phyloP scores from a whole-genome alignment of 1,140 invertebrate species.

The Dendroctonus valens region DNA sequence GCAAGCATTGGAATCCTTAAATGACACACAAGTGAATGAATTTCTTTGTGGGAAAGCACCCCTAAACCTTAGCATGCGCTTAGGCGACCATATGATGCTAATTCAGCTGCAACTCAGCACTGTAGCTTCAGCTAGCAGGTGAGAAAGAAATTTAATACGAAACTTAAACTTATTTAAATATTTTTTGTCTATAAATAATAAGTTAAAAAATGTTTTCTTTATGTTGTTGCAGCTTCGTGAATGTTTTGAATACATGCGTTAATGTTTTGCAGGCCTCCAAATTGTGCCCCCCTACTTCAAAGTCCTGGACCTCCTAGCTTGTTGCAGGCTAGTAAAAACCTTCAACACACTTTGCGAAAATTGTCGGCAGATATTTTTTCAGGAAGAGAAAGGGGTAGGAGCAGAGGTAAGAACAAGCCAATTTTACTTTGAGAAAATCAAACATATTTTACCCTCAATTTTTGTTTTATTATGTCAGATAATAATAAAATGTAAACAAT shows the following conservation, averaged over 20 bases:
- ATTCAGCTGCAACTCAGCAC: slow-evolving; percentile 92
- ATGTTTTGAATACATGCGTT: not conserved
- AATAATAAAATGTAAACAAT: not conserved
- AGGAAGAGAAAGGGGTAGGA: slow-evolving; percentile 53
- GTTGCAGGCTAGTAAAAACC: slow-evolving; percentile 84
- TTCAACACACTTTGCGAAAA: slow-evolving; percentile 88
- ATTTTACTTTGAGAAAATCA: too few species aligned
- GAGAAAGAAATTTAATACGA: slow-evolving; percentile 9
- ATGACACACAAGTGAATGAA: slow-evolving; percentile 92
- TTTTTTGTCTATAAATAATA: slow-evolving; percentile 1
- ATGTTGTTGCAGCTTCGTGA: not conserved
- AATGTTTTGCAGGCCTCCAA: slow-evolving; percentile 14
- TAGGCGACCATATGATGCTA: slow-evolving; percentile 96
- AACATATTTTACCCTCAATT: too few species aligned
- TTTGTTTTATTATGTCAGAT: not conserved
- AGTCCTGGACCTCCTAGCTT: slow-evolving; percentile 53
- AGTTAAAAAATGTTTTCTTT: not conserved
- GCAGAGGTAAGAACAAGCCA: slow-evolving; percentile 8
- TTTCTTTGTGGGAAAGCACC: slow-evolving; percentile 92
- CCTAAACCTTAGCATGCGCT: slow-evolving; percentile 88
- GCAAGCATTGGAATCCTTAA: slow-evolving; percentile 90
- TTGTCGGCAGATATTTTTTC: slow-evolving; percentile 85
- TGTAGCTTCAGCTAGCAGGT: slow-evolving; percentile 52
- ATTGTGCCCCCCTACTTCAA: slow-evolving; percentile 40
- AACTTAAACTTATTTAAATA: not conserved